Evolutionary conservation across 2,888 invertebrate genomes (phyloP).

Genomic region (Cheiracanthium punctorium): DNA sequence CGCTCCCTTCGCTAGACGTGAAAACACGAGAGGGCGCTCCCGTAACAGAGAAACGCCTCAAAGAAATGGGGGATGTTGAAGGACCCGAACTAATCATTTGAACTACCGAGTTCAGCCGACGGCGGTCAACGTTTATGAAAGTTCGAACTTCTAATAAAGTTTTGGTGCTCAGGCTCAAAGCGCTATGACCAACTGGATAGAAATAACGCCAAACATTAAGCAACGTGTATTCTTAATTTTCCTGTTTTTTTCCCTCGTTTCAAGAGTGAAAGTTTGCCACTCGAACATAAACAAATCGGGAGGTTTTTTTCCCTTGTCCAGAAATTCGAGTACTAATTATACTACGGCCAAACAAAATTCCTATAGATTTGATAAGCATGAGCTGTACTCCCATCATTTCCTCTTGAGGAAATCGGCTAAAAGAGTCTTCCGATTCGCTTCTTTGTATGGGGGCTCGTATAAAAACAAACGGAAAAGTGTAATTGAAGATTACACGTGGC

Average conservation of each 20-base stretch:
- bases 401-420: background rate
- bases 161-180: background rate
- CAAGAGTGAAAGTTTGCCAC: background rate
- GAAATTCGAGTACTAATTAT: background rate
- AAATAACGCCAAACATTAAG: background rate
- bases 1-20: slow-evolving; percentile 15
- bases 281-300: background rate
- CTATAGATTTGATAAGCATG: background rate
- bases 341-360: background rate
- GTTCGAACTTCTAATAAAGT: background rate
- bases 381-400: background rate
- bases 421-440: background rate
- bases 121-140: slow-evolving; percentile 15
- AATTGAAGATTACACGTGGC: slow-evolving; percentile 80
- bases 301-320: background rate
- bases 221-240: background rate
- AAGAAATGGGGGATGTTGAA: slow-evolving; percentile 18
- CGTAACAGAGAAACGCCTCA: slow-evolving; percentile 28
- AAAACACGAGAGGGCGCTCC: slow-evolving; percentile 39
- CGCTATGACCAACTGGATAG: background rate
- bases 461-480: background rate
- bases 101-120: slow-evolving; percentile 3
- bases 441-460: background rate
- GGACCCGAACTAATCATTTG: slow-evolving; percentile 22
- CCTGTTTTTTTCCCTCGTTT: background rate